These are phyloP conservation scores for Eucidaris tribuloides DNA, from an alignment of 35 echinoderm and acorn worm species.

Conservation along the genomic window DNA sequence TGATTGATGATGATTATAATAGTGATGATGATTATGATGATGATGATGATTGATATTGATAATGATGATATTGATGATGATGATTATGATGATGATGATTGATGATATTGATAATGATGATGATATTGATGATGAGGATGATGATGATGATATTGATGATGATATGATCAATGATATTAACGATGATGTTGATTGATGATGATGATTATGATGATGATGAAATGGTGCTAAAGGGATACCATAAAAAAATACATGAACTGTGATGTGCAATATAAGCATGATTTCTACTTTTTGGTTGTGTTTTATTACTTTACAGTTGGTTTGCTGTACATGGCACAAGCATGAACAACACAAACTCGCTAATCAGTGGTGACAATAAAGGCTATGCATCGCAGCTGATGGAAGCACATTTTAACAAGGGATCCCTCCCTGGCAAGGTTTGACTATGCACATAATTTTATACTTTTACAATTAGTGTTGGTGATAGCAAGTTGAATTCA, in stretches of 20 bases:
- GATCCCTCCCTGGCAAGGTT: constrained; percentile 70
- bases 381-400: constrained; percentile 85
- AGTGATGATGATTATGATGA: too few species aligned
- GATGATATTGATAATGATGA: too few species aligned
- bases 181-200: too few species aligned
- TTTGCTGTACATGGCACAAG: constrained; percentile 94
- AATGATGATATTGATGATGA: too few species aligned
- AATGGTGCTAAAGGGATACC: not conserved
- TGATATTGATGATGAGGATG: too few species aligned
- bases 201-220: too few species aligned
- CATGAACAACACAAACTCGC: constrained; percentile 93
- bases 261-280: not conserved
- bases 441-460: not conserved
- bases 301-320: constrained; percentile 55
- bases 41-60: too few species aligned
- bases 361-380: constrained; percentile 97
- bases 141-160: too few species aligned
- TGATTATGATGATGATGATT: too few species aligned
- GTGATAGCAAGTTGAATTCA: too few species aligned
- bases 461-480: not conserved
- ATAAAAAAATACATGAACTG: not conserved
- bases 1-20: too few species aligned
- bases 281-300: not conserved
- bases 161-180: too few species aligned
- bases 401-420: constrained; percentile 80